A percentile compares a stretch with the other conserved stretches of the same genome.
phyloP scores from a whole-genome alignment of 2,113 vertebrate genomes.

The Saimiri boliviensis region DNA sequence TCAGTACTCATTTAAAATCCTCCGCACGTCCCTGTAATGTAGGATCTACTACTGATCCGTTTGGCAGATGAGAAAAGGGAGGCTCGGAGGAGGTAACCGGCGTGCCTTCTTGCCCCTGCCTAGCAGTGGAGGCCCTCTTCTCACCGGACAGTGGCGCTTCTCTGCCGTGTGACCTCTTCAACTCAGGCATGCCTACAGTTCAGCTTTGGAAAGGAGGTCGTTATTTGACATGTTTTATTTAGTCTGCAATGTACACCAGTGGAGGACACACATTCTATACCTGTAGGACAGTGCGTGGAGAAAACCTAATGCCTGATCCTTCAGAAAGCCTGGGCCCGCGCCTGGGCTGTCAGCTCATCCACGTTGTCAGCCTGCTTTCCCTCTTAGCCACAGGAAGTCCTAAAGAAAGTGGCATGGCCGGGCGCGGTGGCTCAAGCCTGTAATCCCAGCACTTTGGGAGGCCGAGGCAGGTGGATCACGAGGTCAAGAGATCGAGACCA shows the following conservation, averaged over 20 bases:
- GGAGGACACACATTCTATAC: neutral
- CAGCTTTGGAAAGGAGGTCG: slow-evolving; percentile 40
- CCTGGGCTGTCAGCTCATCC: neutral
- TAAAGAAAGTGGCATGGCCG: neutral
- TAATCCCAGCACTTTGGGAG: too few relatives aligned
- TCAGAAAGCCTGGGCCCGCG: neutral
- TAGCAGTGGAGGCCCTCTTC: neutral
- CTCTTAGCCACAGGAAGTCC: neutral
- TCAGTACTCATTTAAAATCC: neutral
- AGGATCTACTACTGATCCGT: neutral
- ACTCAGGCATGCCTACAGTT: neutral
- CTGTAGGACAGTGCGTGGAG: neutral
- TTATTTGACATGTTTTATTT: slow-evolving; percentile 33
- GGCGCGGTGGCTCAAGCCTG: too few relatives aligned
- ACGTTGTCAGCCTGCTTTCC: neutral
- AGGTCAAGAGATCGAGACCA: too few relatives aligned
- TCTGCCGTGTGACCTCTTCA: neutral
- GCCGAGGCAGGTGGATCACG: too few relatives aligned
- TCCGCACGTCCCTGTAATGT: neutral
- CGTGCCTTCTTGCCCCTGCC: neutral
- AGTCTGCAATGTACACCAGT: neutral
- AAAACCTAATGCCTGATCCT: neutral
- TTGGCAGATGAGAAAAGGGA: neutral
- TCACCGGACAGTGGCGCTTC: neutral
- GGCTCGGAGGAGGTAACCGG: neutral